Evolutionary conservation across 2,113 vertebrate genomes (phyloP).

Genomic region (Myiopsitta monachus): DNA sequence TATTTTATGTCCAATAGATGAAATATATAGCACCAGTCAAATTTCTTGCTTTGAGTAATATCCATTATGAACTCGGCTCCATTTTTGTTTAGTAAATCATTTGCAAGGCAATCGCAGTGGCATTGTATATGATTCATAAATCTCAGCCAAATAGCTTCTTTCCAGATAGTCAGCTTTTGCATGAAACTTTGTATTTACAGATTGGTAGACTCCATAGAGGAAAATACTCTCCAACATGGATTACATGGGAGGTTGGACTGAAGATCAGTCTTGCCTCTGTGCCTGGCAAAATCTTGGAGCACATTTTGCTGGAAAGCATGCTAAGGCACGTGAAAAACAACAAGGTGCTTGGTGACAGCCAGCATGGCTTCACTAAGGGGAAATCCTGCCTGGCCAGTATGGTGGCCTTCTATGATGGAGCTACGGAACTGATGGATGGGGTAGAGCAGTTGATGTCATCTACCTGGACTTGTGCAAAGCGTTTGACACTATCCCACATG

Average conservation of each 20-base stretch:
- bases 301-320: too few species aligned
- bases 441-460: too few species aligned
- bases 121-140: not conserved
- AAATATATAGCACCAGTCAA: not conserved
- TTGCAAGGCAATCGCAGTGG: not conserved
- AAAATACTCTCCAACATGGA: too few species aligned
- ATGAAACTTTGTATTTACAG: not conserved
- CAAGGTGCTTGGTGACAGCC: too few species aligned
- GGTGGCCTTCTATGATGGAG: too few species aligned
- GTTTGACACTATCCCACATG: too few species aligned
- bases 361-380: too few species aligned
- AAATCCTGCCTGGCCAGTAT: too few species aligned
- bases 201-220: not conserved
- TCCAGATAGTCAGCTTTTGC: not conserved
- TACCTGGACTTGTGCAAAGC: too few species aligned
- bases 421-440: too few species aligned
- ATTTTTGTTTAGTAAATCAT: conserved; percentile 47
- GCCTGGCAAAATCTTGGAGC: too few species aligned
- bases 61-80: not conserved
- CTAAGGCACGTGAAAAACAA: too few species aligned
- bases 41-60: not conserved
- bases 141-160: not conserved
- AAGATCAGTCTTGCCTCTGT: not conserved
- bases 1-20: conserved; percentile 5
- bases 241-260: not conserved